Base-by-base conservation (phyloP, 2,797 vertebrate genomes). In the Spheniscus humboldti region DNA sequence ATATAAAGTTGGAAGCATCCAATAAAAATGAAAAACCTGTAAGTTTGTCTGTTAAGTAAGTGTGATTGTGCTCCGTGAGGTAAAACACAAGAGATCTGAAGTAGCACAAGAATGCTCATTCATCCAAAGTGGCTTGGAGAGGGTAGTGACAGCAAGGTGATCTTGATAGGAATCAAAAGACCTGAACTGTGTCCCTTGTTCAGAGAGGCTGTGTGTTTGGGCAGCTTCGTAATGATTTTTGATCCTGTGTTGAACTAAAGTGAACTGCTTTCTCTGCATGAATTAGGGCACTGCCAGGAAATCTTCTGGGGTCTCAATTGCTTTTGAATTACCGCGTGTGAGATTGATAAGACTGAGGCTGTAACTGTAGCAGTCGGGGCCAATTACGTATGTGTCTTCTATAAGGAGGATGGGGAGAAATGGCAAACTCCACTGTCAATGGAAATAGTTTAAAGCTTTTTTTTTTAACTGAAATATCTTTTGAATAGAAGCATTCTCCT, bases 1-100 rank as follows among this genome's bases (percentile, higher is more conserved):
- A 68, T 89, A 62, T 90, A 94, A 96, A 71, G 95, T 97, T 97
- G 97, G 97, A 94, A 84, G 57, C 93, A 73, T 94, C 86, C 87
- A 94, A 95, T 96, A 96, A 98, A 97, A 82, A 43, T 33, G 22
- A 74, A 92, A 86, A 92, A 25, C 31, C 68, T 90, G 3, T 10
- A 59, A 57, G 74, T 69, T 37, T 80, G 75, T 87, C 76, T 95
- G 39, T 74, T 37, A 12, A 57, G 45, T 18, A 17, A 33, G 6
- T 7, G 35, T 69, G 37, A 10, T 43, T 45, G 52, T 62, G 56
- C 35, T 35, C 52, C 30, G 37, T 10, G 71, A 60, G 73, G 57
- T 63, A 15, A 79, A 85, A 39, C 15, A 13, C 33, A 4, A 48
- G 39, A 63, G 27, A 5, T 14, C 22, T 50, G 45, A 22, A 50